Conservation (phyloP, 2,113 vertebrate species). For the Anser brachyrhynchus region DNA sequence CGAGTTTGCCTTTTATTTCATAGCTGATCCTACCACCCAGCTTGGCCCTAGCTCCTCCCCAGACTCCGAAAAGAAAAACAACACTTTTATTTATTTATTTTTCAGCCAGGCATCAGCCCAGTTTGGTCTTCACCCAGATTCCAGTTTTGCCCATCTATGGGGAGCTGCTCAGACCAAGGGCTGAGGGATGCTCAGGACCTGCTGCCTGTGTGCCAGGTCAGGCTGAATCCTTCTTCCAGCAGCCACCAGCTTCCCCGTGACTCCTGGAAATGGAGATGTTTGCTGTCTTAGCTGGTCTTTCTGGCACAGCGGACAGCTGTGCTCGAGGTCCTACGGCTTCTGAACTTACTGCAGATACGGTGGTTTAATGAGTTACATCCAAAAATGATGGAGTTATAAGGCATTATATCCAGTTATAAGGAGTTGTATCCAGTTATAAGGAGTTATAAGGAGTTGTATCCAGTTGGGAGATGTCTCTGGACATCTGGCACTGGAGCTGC, state of each 20-base stretch:
- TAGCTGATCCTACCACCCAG: background rate
- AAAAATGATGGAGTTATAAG: background rate
- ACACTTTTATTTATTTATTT: background rate
- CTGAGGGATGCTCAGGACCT: background rate
- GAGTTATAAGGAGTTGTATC: background rate
- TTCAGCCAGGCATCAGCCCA: background rate
- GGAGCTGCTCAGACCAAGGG: background rate
- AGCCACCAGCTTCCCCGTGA: background rate
- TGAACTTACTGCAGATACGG: background rate
- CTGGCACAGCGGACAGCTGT: background rate
- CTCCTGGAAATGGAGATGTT: background rate
- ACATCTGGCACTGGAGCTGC: background rate
- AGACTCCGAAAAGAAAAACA: background rate
- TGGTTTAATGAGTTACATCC: background rate
- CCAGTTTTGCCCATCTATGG: background rate
- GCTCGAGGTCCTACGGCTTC: background rate
- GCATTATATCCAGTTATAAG: background rate
- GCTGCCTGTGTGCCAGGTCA: fast-evolving
- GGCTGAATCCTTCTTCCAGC: background rate
- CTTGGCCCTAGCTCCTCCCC: background rate
- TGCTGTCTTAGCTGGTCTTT: background rate
- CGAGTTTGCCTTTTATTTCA: background rate
- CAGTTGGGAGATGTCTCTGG: background rate
- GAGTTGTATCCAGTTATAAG: background rate
- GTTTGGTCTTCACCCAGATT: background rate